Evolutionary conservation across 2,113 vertebrate genomes (phyloP), one percentile per base, ranked within the genome.

Genomic region (Scophthalmus maximus): DNA sequence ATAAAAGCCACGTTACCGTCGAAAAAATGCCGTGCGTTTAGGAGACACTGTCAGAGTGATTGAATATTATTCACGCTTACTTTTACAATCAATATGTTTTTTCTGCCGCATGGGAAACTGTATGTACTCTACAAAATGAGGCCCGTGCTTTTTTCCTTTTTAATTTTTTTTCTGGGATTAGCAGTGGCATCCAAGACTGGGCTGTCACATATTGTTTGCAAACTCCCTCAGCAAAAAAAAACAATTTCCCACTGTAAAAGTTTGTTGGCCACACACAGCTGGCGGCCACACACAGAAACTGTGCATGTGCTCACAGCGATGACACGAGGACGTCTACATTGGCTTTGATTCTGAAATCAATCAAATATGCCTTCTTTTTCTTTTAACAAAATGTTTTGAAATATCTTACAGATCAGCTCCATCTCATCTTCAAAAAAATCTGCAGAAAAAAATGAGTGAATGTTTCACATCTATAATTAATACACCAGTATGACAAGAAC

Each of bases 211-310:
- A 20, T 57, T 30, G 57, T 74, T 78, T 74, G 57, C 57, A 73
- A 81, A 59, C 47, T 65, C 25, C 53, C 36, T 67, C 36, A 58
- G 40, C 53, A 34, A 4, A 65, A 9, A 34, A 4, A 65, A 9
- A 2, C 15, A 61, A 46, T 53, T 49, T 62, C 20, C 50, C 57
- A 10, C 17, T 30, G 10, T 50, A 61, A 34, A 66, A 42, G 30
- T 66, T n/a, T 17, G 38, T 66, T 38, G 80, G 70, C 69, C 85
- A 81, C 76, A 82, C 73, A 81, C 75, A 84, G 73, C 68, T 78
- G 85, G 60, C 8, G 73, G 66, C 69, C 86, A 78, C 76, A 74
- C 68, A 55, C 63, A 47, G 7, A 50, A 58, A 27, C 81, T 26
- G 49, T 50, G 49, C 42, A 22, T 49, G 61, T 46, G 40, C 44